Evolutionary conservation across 2,888 invertebrate species (phyloP).

Genomic region (Caradrina kadenii): DNA sequence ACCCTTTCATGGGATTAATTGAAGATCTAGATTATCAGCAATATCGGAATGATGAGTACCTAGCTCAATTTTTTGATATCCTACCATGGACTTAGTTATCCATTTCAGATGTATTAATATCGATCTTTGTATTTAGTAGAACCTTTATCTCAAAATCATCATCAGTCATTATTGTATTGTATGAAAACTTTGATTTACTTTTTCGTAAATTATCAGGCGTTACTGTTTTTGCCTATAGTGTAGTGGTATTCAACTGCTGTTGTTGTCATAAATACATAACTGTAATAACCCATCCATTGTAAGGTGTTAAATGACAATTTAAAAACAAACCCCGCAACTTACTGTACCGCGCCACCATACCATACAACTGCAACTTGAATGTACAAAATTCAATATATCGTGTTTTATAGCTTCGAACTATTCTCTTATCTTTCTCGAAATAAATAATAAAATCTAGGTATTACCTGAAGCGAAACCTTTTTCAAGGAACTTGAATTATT

Average conservation of each 20-base stretch:
- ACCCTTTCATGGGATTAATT: no score
- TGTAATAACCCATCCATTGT: slow-evolving; percentile 1
- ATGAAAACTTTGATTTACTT: not conserved
- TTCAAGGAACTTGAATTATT: slow-evolving; percentile 33
- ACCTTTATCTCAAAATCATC: not conserved
- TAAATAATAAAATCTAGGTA: slow-evolving; percentile 4
- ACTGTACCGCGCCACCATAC: slow-evolving; percentile 24
- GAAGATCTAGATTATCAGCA: not conserved
- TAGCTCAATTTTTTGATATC: not conserved
- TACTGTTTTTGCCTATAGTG: not conserved
- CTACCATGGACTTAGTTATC: not conserved
- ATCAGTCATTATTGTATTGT: not conserved
- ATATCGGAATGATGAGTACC: not conserved
- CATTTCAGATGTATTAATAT: not conserved
- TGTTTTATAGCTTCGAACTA: not conserved
- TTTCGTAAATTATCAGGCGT: not conserved
- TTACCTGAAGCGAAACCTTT: slow-evolving; percentile 24
- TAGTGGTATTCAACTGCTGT: not conserved
- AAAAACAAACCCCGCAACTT: slow-evolving; percentile 35
- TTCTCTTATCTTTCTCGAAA: not conserved
- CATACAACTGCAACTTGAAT: slow-evolving; percentile 12
- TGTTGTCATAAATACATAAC: slow-evolving; percentile 11
- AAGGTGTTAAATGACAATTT: slow-evolving; percentile 21
- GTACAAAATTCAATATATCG: slow-evolving; percentile 17
- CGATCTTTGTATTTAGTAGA: not conserved